Conservation (phyloP, 2,797 vertebrate genomes). For the Antennarius maculatus region DNA sequence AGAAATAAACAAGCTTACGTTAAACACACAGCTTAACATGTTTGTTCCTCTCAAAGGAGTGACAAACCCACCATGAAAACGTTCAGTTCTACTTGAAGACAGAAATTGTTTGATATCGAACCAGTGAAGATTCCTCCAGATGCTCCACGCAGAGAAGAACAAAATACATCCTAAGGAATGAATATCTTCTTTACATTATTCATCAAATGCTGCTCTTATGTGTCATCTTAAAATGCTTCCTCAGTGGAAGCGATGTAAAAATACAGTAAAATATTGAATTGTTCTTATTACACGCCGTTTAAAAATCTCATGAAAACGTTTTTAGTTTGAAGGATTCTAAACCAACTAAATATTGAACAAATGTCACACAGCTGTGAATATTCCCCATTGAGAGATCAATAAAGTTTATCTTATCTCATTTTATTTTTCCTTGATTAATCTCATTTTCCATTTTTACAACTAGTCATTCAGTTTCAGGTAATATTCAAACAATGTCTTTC, state of each 20-base stretch:
- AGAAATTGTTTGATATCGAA: constrained; percentile 59
- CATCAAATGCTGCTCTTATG: constrained; percentile 59
- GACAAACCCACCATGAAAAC: constrained; percentile 34
- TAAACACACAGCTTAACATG: constrained; percentile 42
- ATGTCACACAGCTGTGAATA: constrained; percentile 24
- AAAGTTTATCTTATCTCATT: no score
- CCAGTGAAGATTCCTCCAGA: constrained; percentile 43
- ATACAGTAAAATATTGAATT: constrained; percentile 62
- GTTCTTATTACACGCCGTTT: constrained; percentile 62
- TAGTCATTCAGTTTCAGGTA: not conserved
- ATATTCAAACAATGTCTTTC: not conserved
- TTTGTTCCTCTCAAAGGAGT: constrained; percentile 42
- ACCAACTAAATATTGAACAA: constrained; percentile 36
- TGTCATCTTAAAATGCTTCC: constrained; percentile 55
- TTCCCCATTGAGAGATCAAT: no score
- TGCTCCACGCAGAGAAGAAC: constrained; percentile 20
- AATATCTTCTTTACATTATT: constrained; percentile 69
- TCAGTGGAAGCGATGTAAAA: constrained; percentile 46
- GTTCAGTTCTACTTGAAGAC: constrained; percentile 42
- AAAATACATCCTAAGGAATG: constrained; percentile 53
- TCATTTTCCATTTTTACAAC: no score
- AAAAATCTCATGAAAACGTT: constrained; percentile 40
- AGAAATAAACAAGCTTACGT: constrained; percentile 17
- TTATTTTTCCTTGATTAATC: no score
- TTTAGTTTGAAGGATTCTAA: constrained; percentile 35